phyloP scores from a whole-genome alignment of 2,113 vertebrate genomes.

The Labrus mixtus region DNA sequence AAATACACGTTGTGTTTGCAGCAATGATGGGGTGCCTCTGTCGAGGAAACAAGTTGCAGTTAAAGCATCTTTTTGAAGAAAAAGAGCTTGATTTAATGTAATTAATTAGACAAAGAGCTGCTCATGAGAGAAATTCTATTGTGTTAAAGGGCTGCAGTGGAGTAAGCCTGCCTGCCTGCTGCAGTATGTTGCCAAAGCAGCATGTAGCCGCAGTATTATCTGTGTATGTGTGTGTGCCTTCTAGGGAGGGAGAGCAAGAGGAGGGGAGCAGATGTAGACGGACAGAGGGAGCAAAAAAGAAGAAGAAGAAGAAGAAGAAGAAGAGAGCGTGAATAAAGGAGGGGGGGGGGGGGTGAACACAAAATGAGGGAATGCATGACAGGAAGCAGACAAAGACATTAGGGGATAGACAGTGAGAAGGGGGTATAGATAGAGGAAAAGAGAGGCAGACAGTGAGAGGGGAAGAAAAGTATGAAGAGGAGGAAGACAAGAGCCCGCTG shows the following conservation, averaged over 20 bases:
- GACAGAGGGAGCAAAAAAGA: constrained; percentile 54
- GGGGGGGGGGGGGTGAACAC: background rate
- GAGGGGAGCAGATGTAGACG: constrained; percentile 71
- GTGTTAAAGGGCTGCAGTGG: constrained; percentile 72
- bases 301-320: constrained; percentile 47
- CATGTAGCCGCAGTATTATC: constrained; percentile 75
- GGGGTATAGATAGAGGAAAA: constrained; percentile 39
- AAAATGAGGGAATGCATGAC: constrained; percentile 69
- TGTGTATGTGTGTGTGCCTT: constrained; percentile 75
- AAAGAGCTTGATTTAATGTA: constrained; percentile 10
- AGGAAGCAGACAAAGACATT: constrained; percentile 64
- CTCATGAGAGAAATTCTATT: constrained; percentile 67
- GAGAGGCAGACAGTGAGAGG: constrained; percentile 20
- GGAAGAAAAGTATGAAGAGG: constrained; percentile 28
- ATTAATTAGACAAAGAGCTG: constrained; percentile 34
- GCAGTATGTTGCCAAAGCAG: constrained; percentile 77
- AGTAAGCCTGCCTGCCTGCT: constrained; percentile 67
- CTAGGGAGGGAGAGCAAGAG: constrained; percentile 50
- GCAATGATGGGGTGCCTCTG: background rate
- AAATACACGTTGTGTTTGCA: constrained; percentile 16
- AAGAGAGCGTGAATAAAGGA: constrained; percentile 55
- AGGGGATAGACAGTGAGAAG: constrained; percentile 36
- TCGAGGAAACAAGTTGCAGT: constrained; percentile 20
- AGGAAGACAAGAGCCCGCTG: constrained; percentile 60
- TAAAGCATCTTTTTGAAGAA: constrained; percentile 4